Conservation (phyloP, 1,140 invertebrate genomes). For the Brachionus asplanchnoidis region DNA sequence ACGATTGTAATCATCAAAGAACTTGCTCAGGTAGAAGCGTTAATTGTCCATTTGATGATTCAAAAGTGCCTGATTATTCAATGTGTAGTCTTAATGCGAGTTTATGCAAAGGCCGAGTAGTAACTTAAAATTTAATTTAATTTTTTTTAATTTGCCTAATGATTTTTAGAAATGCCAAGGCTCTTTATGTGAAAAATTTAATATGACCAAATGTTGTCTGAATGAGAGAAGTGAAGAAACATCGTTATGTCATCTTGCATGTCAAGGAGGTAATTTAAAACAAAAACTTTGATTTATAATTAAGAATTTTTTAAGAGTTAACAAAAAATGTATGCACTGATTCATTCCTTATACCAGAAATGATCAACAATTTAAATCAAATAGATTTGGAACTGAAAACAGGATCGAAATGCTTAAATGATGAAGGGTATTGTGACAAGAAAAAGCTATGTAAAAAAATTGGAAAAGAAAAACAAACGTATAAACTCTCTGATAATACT, state of each 20-base stretch:
- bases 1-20: not conserved
- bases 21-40: not conserved
- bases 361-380: not conserved
- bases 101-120: not conserved
- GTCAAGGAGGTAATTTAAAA: slow-evolving; percentile 10
- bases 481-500: not conserved
- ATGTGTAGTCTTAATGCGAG: not conserved
- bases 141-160: not conserved
- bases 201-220: not conserved
- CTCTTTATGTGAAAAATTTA: not conserved
- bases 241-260: not conserved
- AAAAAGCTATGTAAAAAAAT: not conserved
- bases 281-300: no score
- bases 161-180: not conserved
- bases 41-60: not conserved
- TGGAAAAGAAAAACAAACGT: not conserved
- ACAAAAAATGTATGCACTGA: not conserved
- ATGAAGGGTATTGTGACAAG: not conserved
- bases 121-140: not conserved
- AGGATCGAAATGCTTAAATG: not conserved
- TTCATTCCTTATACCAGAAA: not conserved
- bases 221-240: not conserved
- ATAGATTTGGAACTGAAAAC: not conserved
- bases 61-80: not conserved
- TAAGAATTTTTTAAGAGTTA: not conserved